Base-by-base conservation (phyloP, 1,140 invertebrate species). In the Eupristina koningsbergeri region DNA sequence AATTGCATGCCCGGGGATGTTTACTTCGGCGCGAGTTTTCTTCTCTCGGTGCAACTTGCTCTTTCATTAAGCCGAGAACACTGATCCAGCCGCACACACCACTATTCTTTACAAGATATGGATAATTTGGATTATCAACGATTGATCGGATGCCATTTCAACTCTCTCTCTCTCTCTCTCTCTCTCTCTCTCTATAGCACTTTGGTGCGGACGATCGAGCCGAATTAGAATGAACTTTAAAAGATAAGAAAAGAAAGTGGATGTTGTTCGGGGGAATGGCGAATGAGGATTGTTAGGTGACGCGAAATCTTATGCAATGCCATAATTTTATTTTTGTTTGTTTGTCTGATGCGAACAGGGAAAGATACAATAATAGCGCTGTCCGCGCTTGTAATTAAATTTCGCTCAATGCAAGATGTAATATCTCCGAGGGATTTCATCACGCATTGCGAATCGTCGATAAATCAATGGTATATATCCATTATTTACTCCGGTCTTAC, bases 401-500 rank as follows among this genome's bases (percentile, higher is more conserved):
- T 73, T 41, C 39, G n/a, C 26, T 5, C 41, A 19, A n/a, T 36
- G 22, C 22, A 15, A 26, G 36, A 26, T 11, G 26, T 45, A 63
- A 79, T 64, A 79, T 13, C 61, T 47, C 2, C 41, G 17, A 67
- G 22, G 17, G 64, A 58, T 71, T 69, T 79, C 73, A 22, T 75
- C 67, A 53, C 34, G 69, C 63, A 61, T 61, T 45, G 58, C 71
- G 31, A 63, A 75, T 75, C 41, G 73, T n/a, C 73, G 41, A 75
- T 82, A 82, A 82, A 67, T 82, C 80, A 76, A 36, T 76, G 53
- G 15, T 47, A 74, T 15, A n/a, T 22, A 53, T n/a, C 41, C 31
- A 47, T 80, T 86, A 80, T 81, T 86, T 84, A 85, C 88, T 88
- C 87, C 83, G 80, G 3, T 58, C 22, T 74, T 39, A 19, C 79